A percentile compares a stretch with the other conserved stretches of the same genome.
Evolutionary conservation across 2,113 vertebrate genomes (phyloP).

Genomic region (Edolisoma coerulescens): DNA sequence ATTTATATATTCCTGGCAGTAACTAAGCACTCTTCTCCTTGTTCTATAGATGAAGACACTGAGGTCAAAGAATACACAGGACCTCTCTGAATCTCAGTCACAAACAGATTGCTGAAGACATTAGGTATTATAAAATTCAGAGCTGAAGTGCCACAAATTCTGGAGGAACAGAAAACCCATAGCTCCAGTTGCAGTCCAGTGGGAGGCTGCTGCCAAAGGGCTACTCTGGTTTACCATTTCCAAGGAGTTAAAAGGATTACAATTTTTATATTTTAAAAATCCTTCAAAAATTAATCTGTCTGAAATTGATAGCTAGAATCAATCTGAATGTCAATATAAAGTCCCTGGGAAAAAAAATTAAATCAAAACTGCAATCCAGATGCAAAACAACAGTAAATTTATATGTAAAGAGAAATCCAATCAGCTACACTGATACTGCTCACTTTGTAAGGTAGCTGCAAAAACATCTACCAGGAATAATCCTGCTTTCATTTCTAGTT

Average conservation of each 20-base stretch:
- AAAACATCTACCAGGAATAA: background rate
- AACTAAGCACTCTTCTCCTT: background rate
- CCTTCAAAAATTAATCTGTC: slow-evolving; percentile 17
- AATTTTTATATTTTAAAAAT: background rate
- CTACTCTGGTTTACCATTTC: background rate
- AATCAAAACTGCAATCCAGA: background rate
- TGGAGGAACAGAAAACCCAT: background rate
- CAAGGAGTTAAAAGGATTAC: background rate
- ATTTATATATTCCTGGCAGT: background rate
- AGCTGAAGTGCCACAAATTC: background rate
- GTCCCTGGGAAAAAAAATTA: background rate
- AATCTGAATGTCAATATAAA: slow-evolving; percentile 9
- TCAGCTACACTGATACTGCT: background rate
- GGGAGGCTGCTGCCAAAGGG: background rate
- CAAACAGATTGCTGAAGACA: background rate
- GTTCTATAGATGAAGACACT: background rate
- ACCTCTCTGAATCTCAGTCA: background rate
- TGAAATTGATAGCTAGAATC: slow-evolving; percentile 11
- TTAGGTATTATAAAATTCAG: background rate
- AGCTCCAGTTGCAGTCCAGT: background rate
- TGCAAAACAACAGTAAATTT: background rate
- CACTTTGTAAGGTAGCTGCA: background rate
- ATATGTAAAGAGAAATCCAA: background rate
- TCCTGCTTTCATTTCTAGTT: background rate
- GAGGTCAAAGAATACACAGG: background rate